These are phyloP conservation scores for Psittacus erithacus DNA, from an alignment of 2,113 vertebrate genomes.

Conservation along the genomic window DNA sequence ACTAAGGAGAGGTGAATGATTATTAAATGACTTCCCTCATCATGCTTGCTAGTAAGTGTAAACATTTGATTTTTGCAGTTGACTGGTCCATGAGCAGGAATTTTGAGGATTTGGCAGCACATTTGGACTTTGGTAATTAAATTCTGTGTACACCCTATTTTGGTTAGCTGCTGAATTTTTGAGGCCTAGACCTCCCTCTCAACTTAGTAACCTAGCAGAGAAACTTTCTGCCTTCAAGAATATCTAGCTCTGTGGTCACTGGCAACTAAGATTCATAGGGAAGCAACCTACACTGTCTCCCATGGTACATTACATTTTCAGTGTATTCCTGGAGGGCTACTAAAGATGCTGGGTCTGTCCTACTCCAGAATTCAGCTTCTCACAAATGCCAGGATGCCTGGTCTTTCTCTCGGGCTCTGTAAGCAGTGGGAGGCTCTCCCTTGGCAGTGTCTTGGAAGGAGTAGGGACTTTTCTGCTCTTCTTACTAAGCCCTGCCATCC, in stretches of 20 bases:
- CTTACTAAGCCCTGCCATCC: not conserved
- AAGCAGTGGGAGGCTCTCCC: not conserved
- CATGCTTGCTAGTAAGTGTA: not conserved
- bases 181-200: not conserved
- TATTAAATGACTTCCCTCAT: not conserved
- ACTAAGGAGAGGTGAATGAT: not conserved
- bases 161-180: not conserved
- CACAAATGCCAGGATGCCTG: not conserved
- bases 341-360: accelerated
- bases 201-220: not conserved
- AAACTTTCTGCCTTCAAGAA: not conserved
- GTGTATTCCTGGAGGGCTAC: not conserved
- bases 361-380: not conserved
- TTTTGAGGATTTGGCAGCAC: not conserved
- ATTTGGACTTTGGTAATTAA: not conserved
- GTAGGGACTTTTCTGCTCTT: not conserved
- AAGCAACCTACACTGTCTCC: accelerated
- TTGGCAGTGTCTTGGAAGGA: not conserved
- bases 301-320: not conserved
- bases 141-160: not conserved
- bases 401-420: not conserved
- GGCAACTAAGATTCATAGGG: accelerated
- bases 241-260: not conserved
- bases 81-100: not conserved
- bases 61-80: accelerated